These are phyloP conservation scores for Tanypteryx hageni DNA, from an alignment of 2,888 invertebrate species.

Conservation along the genomic window DNA sequence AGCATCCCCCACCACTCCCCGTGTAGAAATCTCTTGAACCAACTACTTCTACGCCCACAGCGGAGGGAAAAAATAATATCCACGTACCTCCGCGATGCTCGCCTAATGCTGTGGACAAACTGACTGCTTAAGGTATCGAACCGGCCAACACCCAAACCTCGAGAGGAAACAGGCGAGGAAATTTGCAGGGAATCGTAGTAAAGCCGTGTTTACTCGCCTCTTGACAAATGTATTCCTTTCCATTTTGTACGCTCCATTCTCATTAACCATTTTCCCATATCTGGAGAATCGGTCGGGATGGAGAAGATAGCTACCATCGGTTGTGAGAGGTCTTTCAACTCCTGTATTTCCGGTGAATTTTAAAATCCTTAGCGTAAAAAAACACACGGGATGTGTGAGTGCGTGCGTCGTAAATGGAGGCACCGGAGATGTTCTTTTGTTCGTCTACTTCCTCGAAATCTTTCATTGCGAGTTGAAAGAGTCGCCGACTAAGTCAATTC, in stretches of 20 bases:
- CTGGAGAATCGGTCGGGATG: neutral
- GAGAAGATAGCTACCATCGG: neutral
- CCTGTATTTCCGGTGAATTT: neutral
- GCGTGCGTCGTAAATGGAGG: neutral
- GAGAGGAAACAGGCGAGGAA: neutral
- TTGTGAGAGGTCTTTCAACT: constrained; percentile 3
- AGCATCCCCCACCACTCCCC: neutral
- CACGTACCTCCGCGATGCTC: neutral
- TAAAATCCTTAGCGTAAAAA: constrained; percentile 2
- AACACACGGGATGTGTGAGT: neutral
- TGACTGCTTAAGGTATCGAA: constrained; percentile 22
- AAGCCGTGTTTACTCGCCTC: constrained; percentile 9
- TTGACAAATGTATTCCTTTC: constrained; percentile 40
- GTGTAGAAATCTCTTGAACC: constrained; percentile 2
- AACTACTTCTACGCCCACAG: neutral
- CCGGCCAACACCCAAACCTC: neutral
- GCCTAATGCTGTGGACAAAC: constrained; percentile 24
- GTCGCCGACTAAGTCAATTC: neutral
- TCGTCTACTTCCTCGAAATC: neutral
- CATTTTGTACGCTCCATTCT: constrained; percentile 11
- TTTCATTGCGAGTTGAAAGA: constrained; percentile 11
- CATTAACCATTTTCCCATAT: constrained; percentile 3
- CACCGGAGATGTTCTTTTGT: neutral
- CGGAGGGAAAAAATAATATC: neutral
- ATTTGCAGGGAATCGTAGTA: neutral